phyloP scores from a whole-genome alignment of 2,113 vertebrate genomes.

The Cololabis saira region DNA sequence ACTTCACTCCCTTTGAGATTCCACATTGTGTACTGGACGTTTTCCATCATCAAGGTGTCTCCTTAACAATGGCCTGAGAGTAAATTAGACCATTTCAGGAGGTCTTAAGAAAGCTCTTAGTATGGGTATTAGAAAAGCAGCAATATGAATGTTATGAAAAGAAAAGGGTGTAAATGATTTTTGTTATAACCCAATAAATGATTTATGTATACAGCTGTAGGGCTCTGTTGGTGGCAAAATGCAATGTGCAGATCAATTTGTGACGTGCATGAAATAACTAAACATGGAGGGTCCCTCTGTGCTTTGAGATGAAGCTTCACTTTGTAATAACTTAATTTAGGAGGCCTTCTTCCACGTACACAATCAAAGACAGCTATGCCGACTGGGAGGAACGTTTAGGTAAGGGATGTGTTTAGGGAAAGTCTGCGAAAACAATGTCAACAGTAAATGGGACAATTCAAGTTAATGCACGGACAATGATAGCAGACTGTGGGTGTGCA shows the following conservation, averaged over 20 bases:
- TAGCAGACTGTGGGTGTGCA: constrained; percentile 68
- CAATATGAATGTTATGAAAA: constrained; percentile 70
- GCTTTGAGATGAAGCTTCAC: constrained; percentile 49
- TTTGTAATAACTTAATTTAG: constrained; percentile 45
- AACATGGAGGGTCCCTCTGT: constrained; percentile 51
- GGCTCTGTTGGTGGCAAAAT: constrained; percentile 58
- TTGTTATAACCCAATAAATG: constrained; percentile 67
- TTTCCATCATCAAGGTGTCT: constrained; percentile 78
- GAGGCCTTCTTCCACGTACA: constrained; percentile 14
- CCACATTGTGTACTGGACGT: constrained; percentile 74
- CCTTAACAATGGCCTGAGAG: constrained; percentile 68
- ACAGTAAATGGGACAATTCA: constrained; percentile 65
- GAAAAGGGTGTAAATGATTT: constrained; percentile 74
- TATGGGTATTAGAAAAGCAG: constrained; percentile 64
- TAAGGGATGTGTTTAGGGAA: constrained; percentile 55
- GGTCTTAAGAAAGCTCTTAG: constrained; percentile 45
- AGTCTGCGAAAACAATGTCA: constrained; percentile 74
- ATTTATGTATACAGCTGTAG: constrained; percentile 68
- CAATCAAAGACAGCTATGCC: constrained; percentile 28
- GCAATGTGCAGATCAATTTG: constrained; percentile 58
- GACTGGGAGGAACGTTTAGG: constrained; percentile 52
- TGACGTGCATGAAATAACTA: constrained; percentile 40
- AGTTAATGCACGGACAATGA: constrained; percentile 73
- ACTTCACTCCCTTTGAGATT: constrained; percentile 75
- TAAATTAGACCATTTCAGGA: constrained; percentile 70